These are phyloP conservation scores for Labroides dimidiatus DNA, from an alignment of 2,797 vertebrate species.

Conservation along the genomic window DNA sequence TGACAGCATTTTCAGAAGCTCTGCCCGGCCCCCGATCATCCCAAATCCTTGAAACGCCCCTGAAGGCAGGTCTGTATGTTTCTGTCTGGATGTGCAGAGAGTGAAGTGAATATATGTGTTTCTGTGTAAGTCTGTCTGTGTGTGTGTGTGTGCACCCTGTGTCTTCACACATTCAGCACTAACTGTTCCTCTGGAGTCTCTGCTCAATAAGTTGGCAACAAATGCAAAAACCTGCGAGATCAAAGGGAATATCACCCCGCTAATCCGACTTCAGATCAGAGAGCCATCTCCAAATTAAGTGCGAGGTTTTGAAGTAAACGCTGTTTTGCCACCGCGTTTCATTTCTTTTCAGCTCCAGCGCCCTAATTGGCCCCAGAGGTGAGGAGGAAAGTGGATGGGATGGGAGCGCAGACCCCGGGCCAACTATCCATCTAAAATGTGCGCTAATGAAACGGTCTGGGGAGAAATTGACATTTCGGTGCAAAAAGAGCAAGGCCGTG, in stretches of 20 bases:
- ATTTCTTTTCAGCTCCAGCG: slow-evolving; percentile 66
- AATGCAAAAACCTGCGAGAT: slow-evolving; percentile 69
- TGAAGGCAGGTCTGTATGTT: neutral
- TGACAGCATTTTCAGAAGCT: no score
- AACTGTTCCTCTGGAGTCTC: slow-evolving; percentile 49
- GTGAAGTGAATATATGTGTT: slow-evolving; percentile 1
- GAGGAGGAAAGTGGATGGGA: slow-evolving; percentile 58
- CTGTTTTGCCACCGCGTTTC: slow-evolving; percentile 71
- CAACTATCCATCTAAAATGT: slow-evolving; percentile 62
- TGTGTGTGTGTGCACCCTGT: neutral
- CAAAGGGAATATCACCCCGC: slow-evolving; percentile 62
- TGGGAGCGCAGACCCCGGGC: slow-evolving; percentile 47
- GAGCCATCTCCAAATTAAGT: slow-evolving; percentile 72
- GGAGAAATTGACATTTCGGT: slow-evolving; percentile 67
- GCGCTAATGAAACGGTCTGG: slow-evolving; percentile 68
- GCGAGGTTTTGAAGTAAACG: slow-evolving; percentile 73
- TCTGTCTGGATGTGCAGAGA: neutral
- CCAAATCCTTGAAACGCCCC: no score
- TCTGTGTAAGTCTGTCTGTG: slow-evolving; percentile 1
- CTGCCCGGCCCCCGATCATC: no score
- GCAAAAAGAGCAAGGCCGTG: slow-evolving; percentile 46
- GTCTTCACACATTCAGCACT: slow-evolving; percentile 8
- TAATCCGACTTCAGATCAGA: slow-evolving; percentile 75
- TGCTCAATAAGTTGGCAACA: slow-evolving; percentile 64
- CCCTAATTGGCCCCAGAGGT: slow-evolving; percentile 79